Percentiles rank a stretch among this genome's conserved stretches.
These are phyloP conservation scores for Rhopilema esculentum DNA, from an alignment of 30 jellyfish, hydroid and myxozoan species.

Conservation along the genomic window DNA sequence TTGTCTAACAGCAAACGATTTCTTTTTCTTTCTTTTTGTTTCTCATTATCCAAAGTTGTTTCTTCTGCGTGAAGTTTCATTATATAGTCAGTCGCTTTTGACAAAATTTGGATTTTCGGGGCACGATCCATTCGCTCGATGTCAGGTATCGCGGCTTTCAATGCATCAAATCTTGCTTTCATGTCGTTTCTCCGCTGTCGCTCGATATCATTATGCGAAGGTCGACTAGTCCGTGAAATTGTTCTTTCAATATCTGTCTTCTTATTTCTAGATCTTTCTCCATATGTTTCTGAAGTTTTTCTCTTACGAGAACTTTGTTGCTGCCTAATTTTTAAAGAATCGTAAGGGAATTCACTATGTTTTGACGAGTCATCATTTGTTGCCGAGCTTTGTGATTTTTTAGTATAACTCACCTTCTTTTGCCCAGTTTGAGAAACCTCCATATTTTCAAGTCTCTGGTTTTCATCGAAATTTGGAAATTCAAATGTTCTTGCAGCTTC, in stretches of 20 bases:
- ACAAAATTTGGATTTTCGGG: slow-evolving; percentile 69
- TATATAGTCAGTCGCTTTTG: slow-evolving; percentile 65
- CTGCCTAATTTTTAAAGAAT: neutral
- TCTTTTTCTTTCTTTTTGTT: slow-evolving; percentile 41
- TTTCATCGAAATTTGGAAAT: slow-evolving; percentile 67
- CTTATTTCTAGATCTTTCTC: neutral
- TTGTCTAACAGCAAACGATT: slow-evolving; percentile 59
- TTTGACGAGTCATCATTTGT: neutral
- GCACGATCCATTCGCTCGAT: slow-evolving; percentile 64
- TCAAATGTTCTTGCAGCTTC: slow-evolving; percentile 30
- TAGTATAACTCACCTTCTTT: neutral
- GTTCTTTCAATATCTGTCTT: neutral
- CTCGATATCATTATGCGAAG: slow-evolving; percentile 78
- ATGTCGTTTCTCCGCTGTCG: slow-evolving; percentile 80
- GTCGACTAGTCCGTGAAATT: slow-evolving; percentile 17
- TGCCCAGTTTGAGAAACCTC: neutral
- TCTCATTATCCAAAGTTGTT: slow-evolving; percentile 52
- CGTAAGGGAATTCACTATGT: neutral
- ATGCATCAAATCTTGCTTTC: slow-evolving; percentile 71
- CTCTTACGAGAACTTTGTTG: slow-evolving; percentile 8
- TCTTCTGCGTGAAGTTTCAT: slow-evolving; percentile 56
- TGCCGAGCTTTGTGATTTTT: neutral
- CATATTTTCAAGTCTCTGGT: slow-evolving; percentile 47
- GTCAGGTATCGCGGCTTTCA: slow-evolving; percentile 69
- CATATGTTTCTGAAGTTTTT: neutral